These are phyloP conservation scores for Diarsia rubi DNA, from an alignment of 2,888 invertebrate genomes.

Conservation along the genomic window DNA sequence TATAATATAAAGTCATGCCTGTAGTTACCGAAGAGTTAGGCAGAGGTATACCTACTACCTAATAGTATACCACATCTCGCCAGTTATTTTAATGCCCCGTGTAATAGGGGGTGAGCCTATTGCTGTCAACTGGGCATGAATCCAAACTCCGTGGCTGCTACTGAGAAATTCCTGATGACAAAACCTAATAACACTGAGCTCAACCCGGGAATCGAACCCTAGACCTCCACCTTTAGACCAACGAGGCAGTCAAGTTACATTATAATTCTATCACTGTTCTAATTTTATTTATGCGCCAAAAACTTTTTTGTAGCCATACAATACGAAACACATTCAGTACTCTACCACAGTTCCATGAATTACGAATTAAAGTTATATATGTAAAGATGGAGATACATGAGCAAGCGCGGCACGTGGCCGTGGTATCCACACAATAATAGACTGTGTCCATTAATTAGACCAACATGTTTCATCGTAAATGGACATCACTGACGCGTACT, in stretches of 20 bases:
- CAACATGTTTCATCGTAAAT: slow-evolving; percentile 87
- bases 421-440: slow-evolving; percentile 81
- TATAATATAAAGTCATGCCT: neutral
- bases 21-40: too few species aligned
- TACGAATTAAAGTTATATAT: slow-evolving; percentile 29
- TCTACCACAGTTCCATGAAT: slow-evolving; percentile 28
- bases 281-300: neutral
- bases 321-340: slow-evolving; percentile 12
- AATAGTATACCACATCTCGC: too few species aligned
- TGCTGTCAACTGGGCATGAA: too few species aligned
- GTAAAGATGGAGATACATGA: slow-evolving; percentile 51
- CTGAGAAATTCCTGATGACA: too few species aligned
- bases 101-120: too few species aligned
- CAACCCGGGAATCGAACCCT: too few species aligned
- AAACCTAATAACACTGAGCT: too few species aligned
- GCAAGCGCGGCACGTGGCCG: slow-evolving; percentile 72
- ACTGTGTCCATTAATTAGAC: slow-evolving; percentile 87
- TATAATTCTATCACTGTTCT: neutral
- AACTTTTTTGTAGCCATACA: slow-evolving; percentile 20
- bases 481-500: slow-evolving; percentile 80
- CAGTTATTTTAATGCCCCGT: too few species aligned
- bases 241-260: neutral
- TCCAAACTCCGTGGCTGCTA: too few species aligned
- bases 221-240: too few species aligned
- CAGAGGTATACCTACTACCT: too few species aligned